Base-by-base conservation (phyloP, 2,113 vertebrate genomes). In the Pelecanoides urinatrix region DNA sequence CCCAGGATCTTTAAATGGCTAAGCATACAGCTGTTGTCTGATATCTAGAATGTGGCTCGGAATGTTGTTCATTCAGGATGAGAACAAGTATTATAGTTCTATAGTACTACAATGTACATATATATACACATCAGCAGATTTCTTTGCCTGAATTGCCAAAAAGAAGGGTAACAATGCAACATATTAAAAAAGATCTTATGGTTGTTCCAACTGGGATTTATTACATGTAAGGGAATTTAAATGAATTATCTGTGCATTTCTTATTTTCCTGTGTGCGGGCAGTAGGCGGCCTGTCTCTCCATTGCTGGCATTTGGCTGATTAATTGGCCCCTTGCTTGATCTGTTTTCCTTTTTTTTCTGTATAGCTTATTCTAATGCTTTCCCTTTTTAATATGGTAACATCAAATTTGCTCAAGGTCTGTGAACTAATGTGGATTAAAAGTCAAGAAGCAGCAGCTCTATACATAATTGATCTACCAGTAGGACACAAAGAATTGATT, bases 391-490 rank as follows among this genome's bases (percentile, higher is more conserved):
- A 70, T 92, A 38, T 72, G 73, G 91, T 86, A 97, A 32, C 26
- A 58, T 96, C 92, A 91, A 70, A 92, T 88, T 80, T 96, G 80
- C 81, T 87, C 44, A 92, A 76, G 92, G 78, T 92, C 74, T 92
- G 44, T 81, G 92, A 94, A 93, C 75, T 96, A 76, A 96, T 81
- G 87, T 78, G 81, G 45, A 93, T 94, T 93, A 92, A 94, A 97
- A 96, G 67, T 90, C 72, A 94, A 92, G 66, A 82, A 71, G 76
- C 63, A 59, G 72, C 55, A 95, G 65, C 47, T 73, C 44, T 88
- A 94, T 97, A 47, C 56, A 85, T 96, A 96, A 93, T 94, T 96
- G 94, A 96, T 96, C 79, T 73, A 61, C 59, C 77, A 85, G 81
- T 70, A 86, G 91, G 66, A 59, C 79, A 90, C 32, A 86, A 68